Base-by-base conservation (phyloP, 92 coral and sea anemone genomes). In the Heliopora coerulea region DNA sequence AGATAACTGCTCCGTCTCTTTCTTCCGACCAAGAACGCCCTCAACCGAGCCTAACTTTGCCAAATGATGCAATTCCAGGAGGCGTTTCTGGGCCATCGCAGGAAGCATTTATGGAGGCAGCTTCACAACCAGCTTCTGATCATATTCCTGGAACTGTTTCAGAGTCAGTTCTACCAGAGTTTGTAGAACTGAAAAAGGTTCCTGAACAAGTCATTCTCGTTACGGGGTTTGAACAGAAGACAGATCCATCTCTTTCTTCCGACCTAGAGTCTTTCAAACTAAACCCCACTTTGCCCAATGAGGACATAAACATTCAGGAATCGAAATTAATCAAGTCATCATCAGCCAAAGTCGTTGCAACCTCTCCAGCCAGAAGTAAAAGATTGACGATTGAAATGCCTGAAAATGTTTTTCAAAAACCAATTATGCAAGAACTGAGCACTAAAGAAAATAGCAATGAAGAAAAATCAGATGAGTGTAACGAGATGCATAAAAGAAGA, bases 321-420 rank as follows among this genome's bases (percentile, higher is more conserved):
- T 17, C 26, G 2, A 60, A 39, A 17, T n/a, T n/a, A 33, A 5
- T 1, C 35, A 23, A 31, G n/a, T 15, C 21, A 64, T 50, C 56
- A 20, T 56, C 54, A 19, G 6, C 21, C 1, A 21, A 26, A 63
- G 49, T 21, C 50, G 21, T 48, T 42, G 12, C 13, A 63, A 46
- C 61, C 13, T 54, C 63, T 70, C 77, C 77, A 18, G 63, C 35
- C 13, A 34, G 63, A 70, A 70, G 63, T 20, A 70, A 54, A 52
- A 70, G 50, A 54, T 41, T 70, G 21, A 25, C 26, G 15, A 32
- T 54, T 54, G 63, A 52, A 54, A 70, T 49, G 4, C 77, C 77
- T 50, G 77, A 70, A 52, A 70, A 70, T n/a, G 77, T 54, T 50
- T 52, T 34, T 20, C 62, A 70, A 37, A 70, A 70, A 54, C 77